phyloP scores from a whole-genome alignment of 2,113 vertebrate species.

The Serranochromis macrocephalus region DNA sequence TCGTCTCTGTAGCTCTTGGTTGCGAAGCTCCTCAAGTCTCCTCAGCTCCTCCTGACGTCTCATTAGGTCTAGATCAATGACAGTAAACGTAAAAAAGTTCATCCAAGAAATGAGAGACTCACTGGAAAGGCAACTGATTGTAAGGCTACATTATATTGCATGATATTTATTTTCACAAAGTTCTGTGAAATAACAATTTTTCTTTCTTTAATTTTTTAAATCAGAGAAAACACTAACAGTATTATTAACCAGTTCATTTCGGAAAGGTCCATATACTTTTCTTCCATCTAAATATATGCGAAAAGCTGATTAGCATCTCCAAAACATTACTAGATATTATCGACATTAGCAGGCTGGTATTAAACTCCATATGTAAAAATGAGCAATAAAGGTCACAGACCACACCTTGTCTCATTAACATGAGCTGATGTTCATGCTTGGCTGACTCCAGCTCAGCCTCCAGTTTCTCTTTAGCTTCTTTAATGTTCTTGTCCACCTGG shows the following conservation, averaged over 20 bases:
- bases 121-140: not conserved
- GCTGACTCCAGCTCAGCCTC: constrained; percentile 98
- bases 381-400: not conserved
- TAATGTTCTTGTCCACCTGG: constrained; percentile 91
- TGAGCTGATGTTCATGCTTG: constrained; percentile 94
- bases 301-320: not conserved
- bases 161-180: not conserved
- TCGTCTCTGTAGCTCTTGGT: constrained; percentile 94
- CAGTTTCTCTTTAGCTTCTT: constrained; percentile 93
- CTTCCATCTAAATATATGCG: not conserved
- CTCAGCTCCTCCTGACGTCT: constrained; percentile 93
- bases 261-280: not conserved
- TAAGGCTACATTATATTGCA: not conserved
- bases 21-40: constrained; percentile 91
- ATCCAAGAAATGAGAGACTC: not conserved
- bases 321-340: not conserved
- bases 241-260: not conserved
- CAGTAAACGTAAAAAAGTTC: not conserved
- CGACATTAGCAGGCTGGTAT: not conserved
- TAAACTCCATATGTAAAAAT: not conserved
- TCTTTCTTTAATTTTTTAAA: not conserved
- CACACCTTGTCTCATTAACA: constrained; percentile 97
- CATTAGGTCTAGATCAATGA: constrained; percentile 84
- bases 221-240: not conserved
- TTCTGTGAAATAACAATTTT: not conserved